Base-by-base conservation (phyloP, 2,113 vertebrate genomes). In the Puffinus mauretanicus region DNA sequence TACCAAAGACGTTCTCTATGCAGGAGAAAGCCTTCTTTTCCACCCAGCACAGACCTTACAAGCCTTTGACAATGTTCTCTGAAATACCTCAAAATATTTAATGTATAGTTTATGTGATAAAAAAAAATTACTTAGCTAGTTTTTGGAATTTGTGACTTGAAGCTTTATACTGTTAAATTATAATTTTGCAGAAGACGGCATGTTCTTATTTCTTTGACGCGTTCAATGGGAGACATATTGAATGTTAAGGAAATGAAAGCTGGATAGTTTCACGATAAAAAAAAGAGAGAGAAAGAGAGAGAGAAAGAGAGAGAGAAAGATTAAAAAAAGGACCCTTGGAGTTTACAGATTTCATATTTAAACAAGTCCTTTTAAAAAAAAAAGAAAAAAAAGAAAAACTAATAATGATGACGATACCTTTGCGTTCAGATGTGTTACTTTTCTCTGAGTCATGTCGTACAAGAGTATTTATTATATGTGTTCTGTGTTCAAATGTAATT, bases 61-160 rank as follows among this genome's bases (percentile, higher is more conserved):
- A 99, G 99, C 98, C 98, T 99, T 99, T 99, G 99, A 99, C 99
- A 99, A 99, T 99, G 99, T 99, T 99, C 99, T 99, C 99, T 99
- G 99, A 99, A 99, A 99, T 99, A 99, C 99, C 99, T 99, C 99
- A 99, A 99, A 94, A 99, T 99, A 98, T 99, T 99, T 99, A 99
- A 98, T 99, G 99, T 99, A 99, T 99, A 99, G 99, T 99, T 99
- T 99, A 99, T 99, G 99, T 99, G 99, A 99, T 98, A 98, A 97
- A 98, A 98, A 97, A 96, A 94, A 98, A 98, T 97, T 96, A 98
- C 99, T 99, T 99, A 99, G 99, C 98, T 99, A 99, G 99, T 99
- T 99, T 98, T 99, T 99, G 99, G 99, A 99, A 99, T 98, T 99
- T 98, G 99, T 99, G 99, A 99, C 99, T 99, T 99, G 99, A 99